phyloP scores from a whole-genome alignment of 2,797 vertebrate genomes.

The Spinus olivaceus region DNA sequence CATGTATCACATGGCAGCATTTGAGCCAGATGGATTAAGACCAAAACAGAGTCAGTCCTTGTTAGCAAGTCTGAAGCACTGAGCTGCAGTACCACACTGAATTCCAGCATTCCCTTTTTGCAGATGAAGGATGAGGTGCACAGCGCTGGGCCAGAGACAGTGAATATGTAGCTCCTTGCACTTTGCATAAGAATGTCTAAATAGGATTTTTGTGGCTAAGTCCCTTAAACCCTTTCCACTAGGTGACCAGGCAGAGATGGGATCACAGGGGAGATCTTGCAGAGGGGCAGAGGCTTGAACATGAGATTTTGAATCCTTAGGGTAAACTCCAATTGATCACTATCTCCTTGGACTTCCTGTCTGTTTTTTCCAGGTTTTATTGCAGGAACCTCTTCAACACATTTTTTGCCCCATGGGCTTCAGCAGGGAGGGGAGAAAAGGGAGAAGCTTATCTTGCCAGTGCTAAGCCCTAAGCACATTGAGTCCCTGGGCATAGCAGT shows the following conservation, averaged over 20 bases:
- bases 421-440: background rate
- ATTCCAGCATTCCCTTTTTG: background rate
- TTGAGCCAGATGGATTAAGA: background rate
- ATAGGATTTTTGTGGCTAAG: background rate
- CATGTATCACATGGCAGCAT: background rate
- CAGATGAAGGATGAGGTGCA: background rate
- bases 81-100: background rate
- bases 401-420: background rate
- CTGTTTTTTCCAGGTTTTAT: background rate
- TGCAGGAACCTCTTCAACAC: background rate
- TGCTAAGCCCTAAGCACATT: background rate
- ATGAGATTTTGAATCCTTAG: background rate
- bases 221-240: background rate
- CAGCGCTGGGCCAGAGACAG: background rate
- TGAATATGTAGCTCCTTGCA: background rate
- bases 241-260: background rate
- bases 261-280: background rate
- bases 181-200: background rate
- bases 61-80: background rate
- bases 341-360: background rate
- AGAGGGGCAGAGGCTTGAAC: background rate
- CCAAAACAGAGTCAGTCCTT: background rate
- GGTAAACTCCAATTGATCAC: background rate
- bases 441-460: background rate
- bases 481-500: background rate